phyloP scores from a whole-genome alignment of 1,140 invertebrate genomes.

The Drosophila nikananu region DNA sequence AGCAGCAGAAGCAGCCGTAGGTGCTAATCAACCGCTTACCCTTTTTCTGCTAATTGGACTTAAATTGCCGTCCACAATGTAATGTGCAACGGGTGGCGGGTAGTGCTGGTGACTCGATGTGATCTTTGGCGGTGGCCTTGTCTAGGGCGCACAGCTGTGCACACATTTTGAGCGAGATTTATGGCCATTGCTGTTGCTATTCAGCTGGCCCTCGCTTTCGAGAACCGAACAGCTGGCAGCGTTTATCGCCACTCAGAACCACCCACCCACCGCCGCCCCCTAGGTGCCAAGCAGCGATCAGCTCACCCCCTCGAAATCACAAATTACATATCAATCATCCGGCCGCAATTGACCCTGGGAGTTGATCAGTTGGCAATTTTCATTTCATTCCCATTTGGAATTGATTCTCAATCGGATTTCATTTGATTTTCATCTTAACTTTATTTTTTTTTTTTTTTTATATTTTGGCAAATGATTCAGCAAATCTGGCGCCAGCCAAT shows the following conservation, averaged over 20 bases:
- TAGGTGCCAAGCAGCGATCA: neutral
- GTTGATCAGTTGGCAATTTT: slow-evolving; percentile 47
- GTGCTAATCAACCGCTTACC: slow-evolving; percentile 70
- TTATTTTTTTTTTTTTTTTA: neutral
- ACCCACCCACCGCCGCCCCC: slow-evolving; percentile 6
- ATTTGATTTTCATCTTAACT: slow-evolving; percentile 22
- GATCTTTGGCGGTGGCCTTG: slow-evolving; percentile 31
- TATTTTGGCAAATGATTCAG: slow-evolving; percentile 35
- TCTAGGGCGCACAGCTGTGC: slow-evolving; percentile 79
- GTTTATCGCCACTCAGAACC: slow-evolving; percentile 49
- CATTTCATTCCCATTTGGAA: slow-evolving; percentile 27
- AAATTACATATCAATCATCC: slow-evolving; percentile 69
- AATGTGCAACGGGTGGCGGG: neutral
- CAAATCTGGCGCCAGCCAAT: slow-evolving; percentile 43
- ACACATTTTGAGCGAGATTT: slow-evolving; percentile 60
- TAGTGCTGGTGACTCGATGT: slow-evolving; percentile 1
- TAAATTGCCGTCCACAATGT: slow-evolving; percentile 54
- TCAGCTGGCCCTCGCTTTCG: slow-evolving; percentile 20
- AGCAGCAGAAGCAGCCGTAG: slow-evolving; percentile 12
- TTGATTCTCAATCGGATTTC: slow-evolving; percentile 21
- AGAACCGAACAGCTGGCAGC: slow-evolving; percentile 61
- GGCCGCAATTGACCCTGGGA: slow-evolving; percentile 38
- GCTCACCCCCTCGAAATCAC: slow-evolving; percentile 6
- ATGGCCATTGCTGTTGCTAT: slow-evolving; percentile 26
- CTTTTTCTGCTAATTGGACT: slow-evolving; percentile 71